These are phyloP conservation scores for Tetramorium bicarinatum DNA, from an alignment of 2,888 invertebrate species.

Conservation along the genomic window DNA sequence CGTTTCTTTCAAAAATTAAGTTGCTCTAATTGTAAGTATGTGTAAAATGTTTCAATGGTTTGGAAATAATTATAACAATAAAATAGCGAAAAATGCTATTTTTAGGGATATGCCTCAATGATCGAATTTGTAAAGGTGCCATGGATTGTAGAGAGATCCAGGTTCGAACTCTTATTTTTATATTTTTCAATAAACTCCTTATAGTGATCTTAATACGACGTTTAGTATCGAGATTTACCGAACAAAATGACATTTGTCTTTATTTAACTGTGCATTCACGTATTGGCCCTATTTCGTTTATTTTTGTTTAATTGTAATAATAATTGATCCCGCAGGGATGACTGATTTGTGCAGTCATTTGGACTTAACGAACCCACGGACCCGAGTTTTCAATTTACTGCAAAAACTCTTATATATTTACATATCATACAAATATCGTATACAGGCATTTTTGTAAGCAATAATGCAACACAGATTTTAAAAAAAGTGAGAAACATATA, in stretches of 20 bases:
- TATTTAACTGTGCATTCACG: no score
- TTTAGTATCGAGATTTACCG: no score
- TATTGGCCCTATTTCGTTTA: no score
- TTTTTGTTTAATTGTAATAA: no score
- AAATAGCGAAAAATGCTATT: no score
- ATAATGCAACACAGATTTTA: neutral
- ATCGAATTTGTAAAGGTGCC: no score
- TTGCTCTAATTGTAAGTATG: neutral
- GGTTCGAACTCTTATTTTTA: no score
- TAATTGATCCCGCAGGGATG: neutral
- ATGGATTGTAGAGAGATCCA: no score
- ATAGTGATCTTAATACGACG: no score
- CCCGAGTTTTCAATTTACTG: neutral
- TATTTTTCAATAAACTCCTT: no score
- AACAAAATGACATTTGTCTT: no score
- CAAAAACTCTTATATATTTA: neutral
- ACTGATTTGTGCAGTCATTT: neutral
- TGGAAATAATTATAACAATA: neutral
- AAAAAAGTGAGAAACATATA: neutral
- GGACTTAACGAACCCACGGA: neutral
- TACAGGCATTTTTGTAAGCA: neutral
- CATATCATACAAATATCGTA: neutral
- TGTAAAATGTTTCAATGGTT: neutral
- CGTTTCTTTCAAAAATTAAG: conserved; percentile 12
- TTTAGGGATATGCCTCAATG: no score